Base-by-base conservation (phyloP, 2,113 vertebrate genomes). In the Furnarius figulus region DNA sequence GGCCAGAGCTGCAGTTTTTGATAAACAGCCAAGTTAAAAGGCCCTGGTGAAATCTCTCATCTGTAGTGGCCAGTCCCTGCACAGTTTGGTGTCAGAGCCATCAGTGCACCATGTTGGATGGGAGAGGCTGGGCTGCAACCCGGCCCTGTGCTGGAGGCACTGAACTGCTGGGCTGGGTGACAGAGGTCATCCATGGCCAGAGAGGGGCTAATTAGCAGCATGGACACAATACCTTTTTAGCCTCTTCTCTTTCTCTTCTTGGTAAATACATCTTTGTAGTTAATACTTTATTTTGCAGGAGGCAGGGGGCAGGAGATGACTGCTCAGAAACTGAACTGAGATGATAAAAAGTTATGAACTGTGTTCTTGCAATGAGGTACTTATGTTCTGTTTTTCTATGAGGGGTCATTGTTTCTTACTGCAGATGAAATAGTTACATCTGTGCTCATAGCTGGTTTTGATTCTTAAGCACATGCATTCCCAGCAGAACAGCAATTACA, bases 91-190 rank as follows among this genome's bases (percentile, higher is more conserved):
- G 71, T 76, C 55, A 1, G 67, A 23, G 50, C 76, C 75, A 35
- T 39, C 52, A 11, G 30, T 1, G 3, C 1, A 3, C 21, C 1
- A 0, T 2, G 5, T 2, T 52, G 83, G 40, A 6, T 22, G 33
- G 50, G 30, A 39, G 46, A 42, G 52, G 20, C 35, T 56, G 1
- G 2, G 28, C 74, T 52, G 81, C 37, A 37, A 33, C 55, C 39
- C 0, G 0, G 44, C 42, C 0, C 0, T 13, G 35, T 53, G 67
- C n/a, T 3, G 59, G 47, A 37, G 70, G 37, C 9, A 1, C 11
- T 0, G 16, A 21, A 5, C 61, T 95, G 91, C 83, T 72, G 73
- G 63, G 30, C 44, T 61, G 79, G 1, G 2, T 44, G 80, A 17
- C 63, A 77, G 50, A 77, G 55, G 68, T 66, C 84, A 27, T 7